phyloP scores from a whole-genome alignment of 2,888 invertebrate genomes.

The Nematopogon swammerdamellus region DNA sequence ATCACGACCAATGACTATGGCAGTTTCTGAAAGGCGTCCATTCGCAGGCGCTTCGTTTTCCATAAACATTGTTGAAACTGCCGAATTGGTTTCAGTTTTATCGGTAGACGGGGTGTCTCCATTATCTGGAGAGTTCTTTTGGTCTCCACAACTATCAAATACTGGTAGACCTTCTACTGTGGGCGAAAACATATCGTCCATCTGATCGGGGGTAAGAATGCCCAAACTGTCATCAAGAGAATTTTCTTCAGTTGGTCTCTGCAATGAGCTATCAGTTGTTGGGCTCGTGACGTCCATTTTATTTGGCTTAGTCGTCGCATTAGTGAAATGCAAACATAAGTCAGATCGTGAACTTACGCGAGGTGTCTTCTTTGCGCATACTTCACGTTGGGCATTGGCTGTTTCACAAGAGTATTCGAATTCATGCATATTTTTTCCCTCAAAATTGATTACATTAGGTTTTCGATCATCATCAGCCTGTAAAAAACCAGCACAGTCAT shows the following conservation, averaged over 20 bases:
- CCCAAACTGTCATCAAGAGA: constrained; percentile 85
- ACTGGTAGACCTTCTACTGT: constrained; percentile 61
- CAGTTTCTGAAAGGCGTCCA: background rate
- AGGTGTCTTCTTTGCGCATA: constrained; percentile 30
- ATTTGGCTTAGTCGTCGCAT: background rate
- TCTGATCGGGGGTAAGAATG: constrained; percentile 85
- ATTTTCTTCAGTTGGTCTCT: constrained; percentile 65
- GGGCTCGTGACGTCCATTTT: constrained; percentile 10
- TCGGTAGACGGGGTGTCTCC: constrained; percentile 57
- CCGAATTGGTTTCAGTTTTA: constrained; percentile 52
- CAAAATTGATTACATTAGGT: constrained; percentile 45
- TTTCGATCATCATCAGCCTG: constrained; percentile 36
- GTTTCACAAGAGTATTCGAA: constrained; percentile 50
- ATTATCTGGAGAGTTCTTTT: constrained; percentile 42
- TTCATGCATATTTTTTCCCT: constrained; percentile 44
- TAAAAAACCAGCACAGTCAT: background rate
- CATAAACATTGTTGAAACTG: constrained; percentile 38
- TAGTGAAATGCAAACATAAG: constrained; percentile 33
- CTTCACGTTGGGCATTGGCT: constrained; percentile 19
- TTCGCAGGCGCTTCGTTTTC: constrained; percentile 25
- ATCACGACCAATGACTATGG: background rate
- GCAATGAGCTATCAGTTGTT: constrained; percentile 42
- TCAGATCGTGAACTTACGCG: constrained; percentile 45
- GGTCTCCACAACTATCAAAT: constrained; percentile 36
- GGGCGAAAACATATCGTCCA: constrained; percentile 71